Percentiles rank a stretch among this genome's conserved stretches.
Evolutionary conservation across 2,113 vertebrate species (phyloP).

Genomic region (Caracal caracal): DNA sequence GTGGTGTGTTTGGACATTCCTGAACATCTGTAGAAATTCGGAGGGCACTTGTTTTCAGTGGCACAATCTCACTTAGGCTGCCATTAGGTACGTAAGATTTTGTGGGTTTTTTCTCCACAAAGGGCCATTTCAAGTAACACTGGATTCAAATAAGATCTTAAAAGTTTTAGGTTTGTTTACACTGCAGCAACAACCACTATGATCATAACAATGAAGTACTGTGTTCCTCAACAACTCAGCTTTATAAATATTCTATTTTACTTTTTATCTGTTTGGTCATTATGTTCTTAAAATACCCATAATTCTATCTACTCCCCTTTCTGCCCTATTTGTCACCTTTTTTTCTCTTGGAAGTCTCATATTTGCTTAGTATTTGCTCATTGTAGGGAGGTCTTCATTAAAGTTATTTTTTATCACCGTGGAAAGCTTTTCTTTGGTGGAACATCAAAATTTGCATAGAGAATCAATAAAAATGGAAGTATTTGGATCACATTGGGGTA

Average conservation of each 20-base stretch:
- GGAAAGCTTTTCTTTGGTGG: background rate
- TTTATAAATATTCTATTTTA: background rate
- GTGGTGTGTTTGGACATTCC: background rate
- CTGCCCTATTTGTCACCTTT: background rate
- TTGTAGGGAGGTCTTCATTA: background rate
- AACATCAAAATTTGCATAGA: background rate
- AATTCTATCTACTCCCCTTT: background rate
- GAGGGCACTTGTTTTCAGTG: background rate
- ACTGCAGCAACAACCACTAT: background rate
- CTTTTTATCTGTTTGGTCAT: background rate
- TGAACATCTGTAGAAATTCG: background rate
- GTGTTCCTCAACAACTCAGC: background rate
- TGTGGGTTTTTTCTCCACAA: background rate
- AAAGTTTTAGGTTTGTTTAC: background rate
- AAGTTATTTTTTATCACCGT: background rate
- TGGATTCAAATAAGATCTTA: background rate
- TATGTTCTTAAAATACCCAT: background rate
- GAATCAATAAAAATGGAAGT: background rate
- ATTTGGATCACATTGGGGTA: background rate
- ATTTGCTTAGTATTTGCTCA: background rate
- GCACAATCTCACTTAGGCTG: background rate
- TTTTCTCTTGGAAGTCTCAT: background rate
- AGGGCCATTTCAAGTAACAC: background rate
- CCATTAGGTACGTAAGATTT: background rate
- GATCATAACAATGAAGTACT: background rate